phyloP scores from a whole-genome alignment of 2,113 vertebrate genomes.

The Laticauda colubrina region DNA sequence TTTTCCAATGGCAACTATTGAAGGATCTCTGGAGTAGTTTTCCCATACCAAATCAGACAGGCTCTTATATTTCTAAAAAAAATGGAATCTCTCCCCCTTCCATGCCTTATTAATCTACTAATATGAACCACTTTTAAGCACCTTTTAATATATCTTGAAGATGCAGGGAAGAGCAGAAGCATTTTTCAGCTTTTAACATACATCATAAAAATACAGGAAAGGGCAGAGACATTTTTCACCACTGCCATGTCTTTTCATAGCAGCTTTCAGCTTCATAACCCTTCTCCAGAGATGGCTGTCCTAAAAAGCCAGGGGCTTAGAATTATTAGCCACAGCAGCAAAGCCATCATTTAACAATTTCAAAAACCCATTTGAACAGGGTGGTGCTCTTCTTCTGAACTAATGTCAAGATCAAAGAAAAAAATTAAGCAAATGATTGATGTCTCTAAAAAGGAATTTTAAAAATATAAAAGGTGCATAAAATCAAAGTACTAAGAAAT shows the following conservation, averaged over 20 bases:
- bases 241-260: neutral
- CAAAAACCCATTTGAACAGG: slow-evolving; percentile 47
- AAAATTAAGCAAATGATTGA: slow-evolving; percentile 51
- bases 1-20: neutral
- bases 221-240: neutral
- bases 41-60: neutral
- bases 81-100: neutral
- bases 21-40: neutral
- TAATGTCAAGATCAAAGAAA: slow-evolving; percentile 30
- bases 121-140: neutral
- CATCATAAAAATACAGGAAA: slow-evolving; percentile 11
- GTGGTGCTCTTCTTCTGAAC: slow-evolving; percentile 47
- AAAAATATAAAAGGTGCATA: slow-evolving; percentile 26
- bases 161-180: slow-evolving; percentile 25
- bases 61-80: neutral
- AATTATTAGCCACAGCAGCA: slow-evolving; percentile 39
- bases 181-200: slow-evolving; percentile 2
- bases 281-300: slow-evolving; percentile 2
- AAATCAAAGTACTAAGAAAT: slow-evolving; percentile 3
- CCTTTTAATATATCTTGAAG: slow-evolving; percentile 21
- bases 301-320: slow-evolving; percentile 7
- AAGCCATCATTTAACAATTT: slow-evolving; percentile 41
- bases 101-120: neutral
- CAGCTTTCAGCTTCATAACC: slow-evolving; percentile 18
- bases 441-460: slow-evolving; percentile 26